Base-by-base conservation (phyloP, 2,113 vertebrate genomes). In the Nannospalax galili region DNA sequence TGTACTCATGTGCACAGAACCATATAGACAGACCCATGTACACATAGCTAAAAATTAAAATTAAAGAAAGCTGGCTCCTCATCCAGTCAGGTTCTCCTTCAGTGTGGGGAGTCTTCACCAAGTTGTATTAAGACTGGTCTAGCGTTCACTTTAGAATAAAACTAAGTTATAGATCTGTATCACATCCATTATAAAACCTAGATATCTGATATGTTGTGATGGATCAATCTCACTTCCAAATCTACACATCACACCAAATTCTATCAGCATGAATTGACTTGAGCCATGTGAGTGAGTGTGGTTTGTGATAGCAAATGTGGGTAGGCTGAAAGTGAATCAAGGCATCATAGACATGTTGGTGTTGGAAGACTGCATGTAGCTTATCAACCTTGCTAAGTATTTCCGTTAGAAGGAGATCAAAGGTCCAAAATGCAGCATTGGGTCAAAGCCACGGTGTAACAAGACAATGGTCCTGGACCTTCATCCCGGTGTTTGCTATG, bases 31-130 rank as follows among this genome's bases (percentile, higher is more conserved):
- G n/a, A n/a, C n/a, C n/a, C n/a, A n/a, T n/a, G n/a, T n/a, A n/a
- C n/a, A n/a, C n/a, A n/a, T n/a, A n/a, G n/a, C n/a, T n/a, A n/a
- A n/a, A n/a, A n/a, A n/a, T n/a, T n/a, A n/a, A n/a, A n/a, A n/a
- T n/a, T n/a, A n/a, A n/a, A n/a, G n/a, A n/a, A n/a, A n/a, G n/a
- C n/a, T n/a, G n/a, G n/a, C n/a, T n/a, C n/a, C n/a, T n/a, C n/a
- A 72, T 77, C 35, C 85, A 52, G 65, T 60, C 30, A 60, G 30
- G 1, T 75, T 70, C 62, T 74, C 17, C 28, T 16, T 48, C 19
- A 60, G 7, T 28, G 20, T 56, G 12, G 20, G 17, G 30, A 4
- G 4, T 45, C 28, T 42, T 15, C 22, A 8, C 1, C 1, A 3
- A 35, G 20, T 1, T 11, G 7, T 6, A 40, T 22, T 35, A 7